Base-by-base conservation (phyloP, 2,113 vertebrate genomes). In the Grantiella picta region DNA sequence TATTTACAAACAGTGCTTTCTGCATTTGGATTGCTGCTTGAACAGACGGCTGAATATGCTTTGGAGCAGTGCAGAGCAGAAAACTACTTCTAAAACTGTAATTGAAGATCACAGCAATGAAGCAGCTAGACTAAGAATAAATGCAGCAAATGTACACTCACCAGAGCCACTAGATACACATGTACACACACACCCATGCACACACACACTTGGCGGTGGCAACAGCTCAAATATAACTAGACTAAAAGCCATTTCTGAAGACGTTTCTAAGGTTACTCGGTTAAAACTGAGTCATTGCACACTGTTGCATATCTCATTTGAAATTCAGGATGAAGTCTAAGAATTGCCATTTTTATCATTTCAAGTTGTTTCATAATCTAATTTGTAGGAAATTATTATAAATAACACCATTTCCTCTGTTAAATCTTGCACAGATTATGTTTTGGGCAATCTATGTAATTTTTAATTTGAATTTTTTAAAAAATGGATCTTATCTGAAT, bases 261-360 rank as follows among this genome's bases (percentile, higher is more conserved):
- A 92, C 22, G 89, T 92, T 95, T 95, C 94, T 96, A 96, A 87
- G 92, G 93, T 92, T 92, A 96, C 82, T 95, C 16, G 61, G 88
- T 90, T 96, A 96, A 96, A 91, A 90, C 72, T 94, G 90, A 97
- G 85, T 90, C 90, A 93, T 1, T 52, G 60, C 35, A 66, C 33
- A 10, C 82, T 95, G 77, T 49, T 95, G 71, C 79, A 88, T 12
- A 16, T 54, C 68, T 90, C 42, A 57, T 53, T 69, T 94, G 76
- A 89, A 86, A 94, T 84, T 92, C 80, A 84, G 81, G 52, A 79
- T 80, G 72, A 45, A 77, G 68, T 15, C 68, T 92, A 95, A 93
- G 71, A 64, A 80, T 6, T 86, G n/a, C 64, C 72, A 47, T 40
- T 86, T 83, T 75, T 60, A 49, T 75, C 52, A 80, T n/a, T 77